A percentile compares a stretch with the other conserved stretches of the same genome.
Conservation (phyloP, 2,888 invertebrate genomes). For the Zaprionus obscuricornis region DNA sequence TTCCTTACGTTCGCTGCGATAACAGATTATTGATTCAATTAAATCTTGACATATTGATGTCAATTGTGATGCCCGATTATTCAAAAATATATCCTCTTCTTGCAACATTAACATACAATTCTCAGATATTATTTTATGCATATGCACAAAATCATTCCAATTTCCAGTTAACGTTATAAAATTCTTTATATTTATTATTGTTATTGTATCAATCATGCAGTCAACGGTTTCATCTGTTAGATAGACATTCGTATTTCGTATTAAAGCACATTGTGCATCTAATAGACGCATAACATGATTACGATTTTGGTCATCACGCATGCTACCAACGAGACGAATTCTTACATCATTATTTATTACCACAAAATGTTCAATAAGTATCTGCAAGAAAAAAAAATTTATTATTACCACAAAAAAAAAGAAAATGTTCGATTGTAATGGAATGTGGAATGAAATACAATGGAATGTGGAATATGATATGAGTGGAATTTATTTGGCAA, state of each 20-base stretch:
- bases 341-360: constrained; percentile 70
- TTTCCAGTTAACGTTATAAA: constrained; percentile 65
- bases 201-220: constrained; percentile 75
- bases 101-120: constrained; percentile 73
- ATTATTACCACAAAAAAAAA: constrained; percentile 81
- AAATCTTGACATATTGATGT: constrained; percentile 79
- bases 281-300: constrained; percentile 64
- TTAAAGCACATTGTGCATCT: constrained; percentile 70
- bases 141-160: constrained; percentile 56
- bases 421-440: constrained; percentile 76
- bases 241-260: constrained; percentile 77
- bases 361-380: constrained; percentile 82
- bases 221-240: constrained; percentile 79
- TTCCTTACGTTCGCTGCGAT: constrained; percentile 80
- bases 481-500: no score
- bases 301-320: constrained; percentile 33
- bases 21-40: constrained; percentile 80
- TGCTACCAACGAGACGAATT: constrained; percentile 58
- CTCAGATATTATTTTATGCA: constrained; percentile 69
- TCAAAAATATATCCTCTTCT: constrained; percentile 67
- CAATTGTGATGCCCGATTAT: constrained; percentile 81
- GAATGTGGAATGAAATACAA: neutral
- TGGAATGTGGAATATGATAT: no score
- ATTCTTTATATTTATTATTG: constrained; percentile 79
- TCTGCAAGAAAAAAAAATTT: constrained; percentile 61